phyloP scores from a whole-genome alignment of 1,140 invertebrate species.

The Apolygus lucorum region DNA sequence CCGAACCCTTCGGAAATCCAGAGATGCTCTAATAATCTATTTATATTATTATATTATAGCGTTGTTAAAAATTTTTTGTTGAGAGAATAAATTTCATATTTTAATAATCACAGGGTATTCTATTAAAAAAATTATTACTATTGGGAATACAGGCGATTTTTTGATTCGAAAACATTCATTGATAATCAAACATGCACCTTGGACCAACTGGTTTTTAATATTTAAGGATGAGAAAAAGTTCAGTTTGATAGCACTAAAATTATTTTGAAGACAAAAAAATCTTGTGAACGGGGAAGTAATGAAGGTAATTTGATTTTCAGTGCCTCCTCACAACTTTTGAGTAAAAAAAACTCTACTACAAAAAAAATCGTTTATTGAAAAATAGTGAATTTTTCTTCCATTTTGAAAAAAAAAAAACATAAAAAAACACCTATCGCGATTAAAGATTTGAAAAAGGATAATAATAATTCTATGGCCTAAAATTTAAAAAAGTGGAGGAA shows the following conservation, averaged over 20 bases:
- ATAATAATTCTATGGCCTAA: conserved; percentile 10
- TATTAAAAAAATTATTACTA: conserved; percentile 25
- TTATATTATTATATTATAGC: neutral
- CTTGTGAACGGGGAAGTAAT: neutral
- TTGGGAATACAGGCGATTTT: conserved; percentile 31
- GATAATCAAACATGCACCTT: conserved; percentile 29
- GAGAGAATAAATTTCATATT: conserved; percentile 29
- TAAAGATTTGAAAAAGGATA: neutral
- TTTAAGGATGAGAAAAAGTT: conserved; percentile 25
- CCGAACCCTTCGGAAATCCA: neutral
- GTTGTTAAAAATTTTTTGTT: conserved; percentile 28
- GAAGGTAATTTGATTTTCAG: neutral
- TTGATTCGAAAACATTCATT: conserved; percentile 27
- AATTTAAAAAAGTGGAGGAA: neutral
- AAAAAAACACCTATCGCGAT: neutral
- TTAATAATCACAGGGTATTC: conserved; percentile 33
- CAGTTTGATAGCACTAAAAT: conserved; percentile 13
- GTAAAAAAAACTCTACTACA: neutral
- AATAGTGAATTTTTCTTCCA: too few relatives aligned
- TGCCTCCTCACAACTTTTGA: conserved; percentile 4
- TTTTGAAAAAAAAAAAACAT: neutral
- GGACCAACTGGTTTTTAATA: conserved; percentile 30
- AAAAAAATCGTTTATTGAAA: too few relatives aligned
- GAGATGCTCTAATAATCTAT: neutral
- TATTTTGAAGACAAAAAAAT: neutral